phyloP scores from a whole-genome alignment of 2,888 invertebrate species.

The Rhingia campestris region DNA sequence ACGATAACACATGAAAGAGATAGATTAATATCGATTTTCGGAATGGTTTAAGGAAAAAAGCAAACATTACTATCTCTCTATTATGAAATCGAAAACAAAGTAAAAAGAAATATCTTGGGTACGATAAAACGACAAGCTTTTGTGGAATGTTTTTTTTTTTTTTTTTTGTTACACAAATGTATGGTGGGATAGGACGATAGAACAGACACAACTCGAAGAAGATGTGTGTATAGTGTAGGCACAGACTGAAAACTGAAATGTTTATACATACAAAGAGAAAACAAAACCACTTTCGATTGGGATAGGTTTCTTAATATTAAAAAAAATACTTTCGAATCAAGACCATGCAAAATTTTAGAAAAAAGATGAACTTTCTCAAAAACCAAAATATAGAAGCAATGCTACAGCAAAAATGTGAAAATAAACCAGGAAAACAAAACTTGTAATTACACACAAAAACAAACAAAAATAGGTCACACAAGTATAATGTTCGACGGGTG shows the following conservation, averaged over 20 bases:
- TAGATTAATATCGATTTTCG: constrained; percentile 10
- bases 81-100: constrained; percentile 52
- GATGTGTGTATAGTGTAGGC: not conserved
- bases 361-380: not conserved
- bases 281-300: constrained; percentile 13
- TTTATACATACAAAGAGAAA: constrained; percentile 3
- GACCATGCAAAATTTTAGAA: not conserved
- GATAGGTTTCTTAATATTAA: not conserved
- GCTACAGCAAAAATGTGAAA: constrained; percentile 41
- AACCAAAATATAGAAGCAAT: constrained; percentile 33
- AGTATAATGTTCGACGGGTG: constrained; percentile 7
- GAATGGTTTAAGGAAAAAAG: constrained; percentile 21
- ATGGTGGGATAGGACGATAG: constrained; percentile 2
- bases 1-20: constrained; percentile 18
- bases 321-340: not conserved
- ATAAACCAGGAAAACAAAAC: not conserved
- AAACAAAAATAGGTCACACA: constrained; percentile 35
- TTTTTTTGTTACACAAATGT: constrained; percentile 3
- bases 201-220: constrained; percentile 11
- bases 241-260: constrained; percentile 6
- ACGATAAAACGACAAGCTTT: constrained; percentile 56
- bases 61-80: constrained; percentile 41
- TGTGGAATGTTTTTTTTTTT: constrained; percentile 25
- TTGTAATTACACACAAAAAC: constrained; percentile 2
- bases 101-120: constrained; percentile 1